Evolutionary conservation across 2,888 invertebrate species (phyloP).

Genomic region (Calameuta pallipes): DNA sequence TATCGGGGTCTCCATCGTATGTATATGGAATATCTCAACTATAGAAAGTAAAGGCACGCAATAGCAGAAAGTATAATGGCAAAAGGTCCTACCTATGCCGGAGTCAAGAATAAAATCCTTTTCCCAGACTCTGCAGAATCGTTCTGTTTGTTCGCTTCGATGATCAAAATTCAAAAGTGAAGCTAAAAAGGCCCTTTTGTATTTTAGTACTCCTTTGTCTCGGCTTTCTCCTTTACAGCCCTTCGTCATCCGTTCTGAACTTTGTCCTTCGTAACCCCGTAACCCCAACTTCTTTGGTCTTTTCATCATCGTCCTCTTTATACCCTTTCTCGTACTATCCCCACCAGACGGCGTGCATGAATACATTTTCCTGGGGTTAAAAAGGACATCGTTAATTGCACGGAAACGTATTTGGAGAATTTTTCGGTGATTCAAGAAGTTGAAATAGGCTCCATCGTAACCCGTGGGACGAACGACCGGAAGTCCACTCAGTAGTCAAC

Average conservation of each 20-base stretch:
- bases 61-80: neutral
- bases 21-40: neutral
- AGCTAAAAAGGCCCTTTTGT: slow-evolving; percentile 37
- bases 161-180: slow-evolving; percentile 40
- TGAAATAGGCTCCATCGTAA: neutral
- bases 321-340: neutral
- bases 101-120: neutral
- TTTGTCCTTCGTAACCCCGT: slow-evolving; percentile 14
- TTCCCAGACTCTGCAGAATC: slow-evolving; percentile 20
- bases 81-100: neutral
- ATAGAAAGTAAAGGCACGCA: neutral
- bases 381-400: slow-evolving; percentile 40
- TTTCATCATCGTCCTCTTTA: slow-evolving; percentile 25
- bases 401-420: slow-evolving; percentile 36
- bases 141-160: slow-evolving; percentile 33
- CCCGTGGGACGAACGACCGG: neutral
- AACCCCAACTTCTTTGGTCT: slow-evolving; percentile 30
- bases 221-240: slow-evolving; percentile 37
- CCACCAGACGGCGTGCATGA: slow-evolving; percentile 19
- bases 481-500: neutral
- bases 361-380: slow-evolving; percentile 40
- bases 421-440: slow-evolving; percentile 24
- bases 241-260: slow-evolving; percentile 28
- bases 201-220: slow-evolving; percentile 35
- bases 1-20: neutral